Evolutionary conservation across 2,888 invertebrate species (phyloP).

Genomic region (Macrophya alboannulata): DNA sequence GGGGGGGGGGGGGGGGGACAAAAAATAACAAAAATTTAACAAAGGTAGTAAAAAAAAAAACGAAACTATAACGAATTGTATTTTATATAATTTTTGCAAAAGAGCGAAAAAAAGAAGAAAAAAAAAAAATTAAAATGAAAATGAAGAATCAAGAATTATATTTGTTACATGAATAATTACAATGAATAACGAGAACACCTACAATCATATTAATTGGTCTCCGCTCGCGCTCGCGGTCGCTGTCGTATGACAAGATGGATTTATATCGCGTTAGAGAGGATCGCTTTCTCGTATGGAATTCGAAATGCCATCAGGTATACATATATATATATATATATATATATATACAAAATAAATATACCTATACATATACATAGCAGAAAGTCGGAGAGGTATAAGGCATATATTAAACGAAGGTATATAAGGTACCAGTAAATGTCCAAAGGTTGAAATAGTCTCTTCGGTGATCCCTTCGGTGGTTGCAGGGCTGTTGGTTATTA

Average conservation of each 20-base stretch:
- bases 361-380: neutral
- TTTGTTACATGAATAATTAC: neutral
- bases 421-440: neutral
- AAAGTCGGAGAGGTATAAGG: neutral
- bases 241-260: neutral
- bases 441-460: neutral
- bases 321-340: neutral
- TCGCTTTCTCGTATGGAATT: conserved; percentile 33
- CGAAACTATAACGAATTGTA: too few relatives aligned
- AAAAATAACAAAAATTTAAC: too few relatives aligned
- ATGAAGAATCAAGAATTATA: too few relatives aligned
- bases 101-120: too few relatives aligned
- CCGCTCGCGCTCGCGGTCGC: too few relatives aligned
- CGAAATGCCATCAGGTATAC: neutral
- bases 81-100: too few relatives aligned
- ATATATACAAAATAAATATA: neutral
- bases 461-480: neutral
- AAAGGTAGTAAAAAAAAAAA: too few relatives aligned
- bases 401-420: neutral
- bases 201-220: neutral
- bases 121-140: too few relatives aligned
- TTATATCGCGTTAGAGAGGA: neutral
- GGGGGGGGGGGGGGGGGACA: too few relatives aligned
- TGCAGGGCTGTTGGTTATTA: neutral
- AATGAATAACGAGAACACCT: neutral